Evolutionary conservation across 2,113 vertebrate species (phyloP), one percentile per base, ranked within the genome.

Genomic region (Trogon surrucura): DNA sequence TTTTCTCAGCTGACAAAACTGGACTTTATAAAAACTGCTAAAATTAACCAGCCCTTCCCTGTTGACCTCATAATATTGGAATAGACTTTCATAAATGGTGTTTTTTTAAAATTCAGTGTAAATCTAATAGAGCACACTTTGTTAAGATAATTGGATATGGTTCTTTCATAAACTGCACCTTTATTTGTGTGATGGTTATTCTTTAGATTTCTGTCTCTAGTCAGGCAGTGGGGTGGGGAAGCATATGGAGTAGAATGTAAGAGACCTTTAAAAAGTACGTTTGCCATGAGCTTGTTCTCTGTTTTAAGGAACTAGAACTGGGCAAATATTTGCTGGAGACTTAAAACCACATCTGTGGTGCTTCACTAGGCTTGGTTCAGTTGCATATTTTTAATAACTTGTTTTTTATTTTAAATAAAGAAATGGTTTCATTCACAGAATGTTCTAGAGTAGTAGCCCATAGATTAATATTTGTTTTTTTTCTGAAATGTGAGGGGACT

Each of bases 1-100:
- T 96, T 90, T 86, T 97, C 93, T 96, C 89, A 70, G 94, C 88
- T 94, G 88, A 97, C 97, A 98, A 95, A 96, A 93, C 95, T 87
- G 70, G 83, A 82, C 96, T 97, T 98, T 97, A 93, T 97, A 93
- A 97, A 96, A 96, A 81, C 54, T 79, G 88, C 97, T 97, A 97
- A 97, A 98, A 96, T 97, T 96, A 97, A 94, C 91, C 88, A 88
- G 79, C 77, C 83, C 85, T 97, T 97, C 81, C 91, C 78, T 93
- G 94, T 89, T 97, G 93, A 97, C 96, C 86, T 97, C 96, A 96
- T 93, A 88, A 84, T 89, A 71, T 89, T 97, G 88, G 91, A 97
- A 97, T 69, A 97, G 95, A 74, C 70, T 91, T 80, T 96, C 85
- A 79, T 94, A 97, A 97, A 96, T 94, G 88, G 95, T 84, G 74